Percentiles rank a stretch among this genome's conserved stretches.
Evolutionary conservation across 2,888 invertebrate genomes (phyloP).

Genomic region (Fragum fragum): DNA sequence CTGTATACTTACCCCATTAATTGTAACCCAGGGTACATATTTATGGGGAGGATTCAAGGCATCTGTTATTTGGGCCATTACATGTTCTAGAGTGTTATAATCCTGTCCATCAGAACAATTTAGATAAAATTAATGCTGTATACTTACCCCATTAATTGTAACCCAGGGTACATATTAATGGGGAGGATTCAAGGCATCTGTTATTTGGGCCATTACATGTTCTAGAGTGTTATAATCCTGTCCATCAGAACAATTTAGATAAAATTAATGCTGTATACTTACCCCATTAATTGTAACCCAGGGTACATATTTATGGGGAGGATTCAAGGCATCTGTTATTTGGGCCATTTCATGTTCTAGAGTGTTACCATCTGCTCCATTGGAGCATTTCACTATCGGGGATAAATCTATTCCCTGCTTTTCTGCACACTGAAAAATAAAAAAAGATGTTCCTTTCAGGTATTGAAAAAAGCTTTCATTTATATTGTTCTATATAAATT

Average conservation of each 20-base stretch:
- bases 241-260: constrained; percentile 78
- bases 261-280: too few species aligned
- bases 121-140: too few species aligned
- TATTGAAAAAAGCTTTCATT: too few species aligned
- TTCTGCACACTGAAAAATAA: constrained; percentile 78
- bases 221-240: constrained; percentile 80
- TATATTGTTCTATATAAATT: too few species aligned
- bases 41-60: constrained; percentile 81
- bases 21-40: constrained; percentile 86
- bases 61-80: constrained; percentile 83
- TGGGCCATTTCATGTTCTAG: constrained; percentile 84
- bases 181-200: constrained; percentile 80
- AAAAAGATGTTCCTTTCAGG: too few species aligned
- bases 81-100: constrained; percentile 83
- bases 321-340: constrained; percentile 81
- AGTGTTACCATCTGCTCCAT: constrained; percentile 77
- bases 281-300: too few species aligned
- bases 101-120: constrained; percentile 76
- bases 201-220: constrained; percentile 84
- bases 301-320: constrained; percentile 54
- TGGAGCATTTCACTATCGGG: constrained; percentile 79
- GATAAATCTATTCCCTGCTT: constrained; percentile 65
- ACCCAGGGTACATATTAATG: not conserved
- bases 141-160: not conserved
- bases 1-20: constrained; percentile 85